These are phyloP conservation scores for Phrynocephalus vlangalii DNA, from an alignment of 2,797 vertebrate species.

Conservation along the genomic window DNA sequence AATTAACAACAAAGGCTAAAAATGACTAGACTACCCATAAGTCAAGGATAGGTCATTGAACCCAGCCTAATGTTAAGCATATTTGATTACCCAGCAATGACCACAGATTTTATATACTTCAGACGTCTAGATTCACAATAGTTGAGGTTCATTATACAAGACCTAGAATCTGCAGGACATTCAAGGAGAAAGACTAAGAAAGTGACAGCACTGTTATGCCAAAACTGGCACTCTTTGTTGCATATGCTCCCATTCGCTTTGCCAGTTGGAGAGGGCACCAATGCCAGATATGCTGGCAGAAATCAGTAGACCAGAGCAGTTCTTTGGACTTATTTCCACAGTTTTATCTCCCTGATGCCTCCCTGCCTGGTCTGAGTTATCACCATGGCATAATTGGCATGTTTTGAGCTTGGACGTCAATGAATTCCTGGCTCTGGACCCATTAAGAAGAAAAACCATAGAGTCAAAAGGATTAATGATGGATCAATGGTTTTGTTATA, in stretches of 20 bases:
- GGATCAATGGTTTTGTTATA: conserved; percentile 23
- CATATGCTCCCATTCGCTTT: not conserved
- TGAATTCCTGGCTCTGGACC: not conserved
- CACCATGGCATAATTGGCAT: not conserved
- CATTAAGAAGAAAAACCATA: not conserved
- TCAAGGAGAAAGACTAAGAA: conserved; percentile 15
- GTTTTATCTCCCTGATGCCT: too few species aligned
- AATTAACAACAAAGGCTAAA: too few species aligned
- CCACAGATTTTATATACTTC: not conserved
- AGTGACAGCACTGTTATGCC: conserved; percentile 45
- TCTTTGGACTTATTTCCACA: conserved; percentile 10
- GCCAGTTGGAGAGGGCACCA: not conserved
- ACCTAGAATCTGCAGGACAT: conserved; percentile 43
- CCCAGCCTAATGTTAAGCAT: not conserved
- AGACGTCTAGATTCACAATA: not conserved
- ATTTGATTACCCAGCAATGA: not conserved
- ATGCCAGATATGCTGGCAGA: not conserved
- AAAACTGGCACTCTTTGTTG: conserved; percentile 23
- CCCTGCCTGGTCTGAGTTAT: not conserved
- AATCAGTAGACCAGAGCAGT: conserved; percentile 40
- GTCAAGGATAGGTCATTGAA: too few species aligned
- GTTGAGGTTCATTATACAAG: conserved; percentile 13
- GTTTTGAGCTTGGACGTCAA: not conserved
- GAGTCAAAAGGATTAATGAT: conserved; percentile 7
- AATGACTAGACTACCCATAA: too few species aligned